Conservation (phyloP, 1,140 invertebrate genomes). For the Drosophila melanica region DNA sequence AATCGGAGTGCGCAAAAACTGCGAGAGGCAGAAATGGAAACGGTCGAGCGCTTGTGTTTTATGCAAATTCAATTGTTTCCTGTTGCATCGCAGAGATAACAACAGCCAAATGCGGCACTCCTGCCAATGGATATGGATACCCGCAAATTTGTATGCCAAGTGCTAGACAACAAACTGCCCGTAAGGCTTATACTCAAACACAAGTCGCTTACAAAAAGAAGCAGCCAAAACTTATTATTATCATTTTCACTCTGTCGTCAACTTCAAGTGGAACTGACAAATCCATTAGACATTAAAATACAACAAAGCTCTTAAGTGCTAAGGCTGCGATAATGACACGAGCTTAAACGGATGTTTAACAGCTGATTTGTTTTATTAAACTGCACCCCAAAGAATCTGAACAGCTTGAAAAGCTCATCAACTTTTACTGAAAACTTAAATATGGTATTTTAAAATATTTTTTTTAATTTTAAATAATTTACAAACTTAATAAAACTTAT, state of each 20-base stretch:
- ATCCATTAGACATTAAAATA: conserved; percentile 3
- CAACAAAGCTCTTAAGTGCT: not conserved
- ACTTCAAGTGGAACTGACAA: not conserved
- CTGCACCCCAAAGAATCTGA: no score
- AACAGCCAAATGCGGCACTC: conserved; percentile 37
- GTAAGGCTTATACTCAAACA: conserved; percentile 3
- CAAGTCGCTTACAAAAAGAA: not conserved
- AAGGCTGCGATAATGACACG: not conserved
- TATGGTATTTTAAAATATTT: no score
- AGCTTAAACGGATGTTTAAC: not conserved
- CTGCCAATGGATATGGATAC: conserved; percentile 31
- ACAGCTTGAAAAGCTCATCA: no score
- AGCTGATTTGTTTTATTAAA: no score
- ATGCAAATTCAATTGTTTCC: conserved; percentile 81
- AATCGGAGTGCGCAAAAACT: conserved; percentile 46
- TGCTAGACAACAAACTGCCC: conserved; percentile 19
- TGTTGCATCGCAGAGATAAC: conserved; percentile 57
- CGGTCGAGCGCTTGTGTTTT: conserved; percentile 61
- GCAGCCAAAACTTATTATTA: not conserved
- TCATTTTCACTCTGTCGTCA: conserved; percentile 1
- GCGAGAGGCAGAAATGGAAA: conserved; percentile 50
- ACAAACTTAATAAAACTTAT: no score
- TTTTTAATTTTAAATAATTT: no score
- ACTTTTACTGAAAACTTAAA: no score
- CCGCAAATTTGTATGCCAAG: conserved; percentile 19